Evolutionary conservation across 2,113 vertebrate species (phyloP).

Genomic region (Fulmarus glacialis): DNA sequence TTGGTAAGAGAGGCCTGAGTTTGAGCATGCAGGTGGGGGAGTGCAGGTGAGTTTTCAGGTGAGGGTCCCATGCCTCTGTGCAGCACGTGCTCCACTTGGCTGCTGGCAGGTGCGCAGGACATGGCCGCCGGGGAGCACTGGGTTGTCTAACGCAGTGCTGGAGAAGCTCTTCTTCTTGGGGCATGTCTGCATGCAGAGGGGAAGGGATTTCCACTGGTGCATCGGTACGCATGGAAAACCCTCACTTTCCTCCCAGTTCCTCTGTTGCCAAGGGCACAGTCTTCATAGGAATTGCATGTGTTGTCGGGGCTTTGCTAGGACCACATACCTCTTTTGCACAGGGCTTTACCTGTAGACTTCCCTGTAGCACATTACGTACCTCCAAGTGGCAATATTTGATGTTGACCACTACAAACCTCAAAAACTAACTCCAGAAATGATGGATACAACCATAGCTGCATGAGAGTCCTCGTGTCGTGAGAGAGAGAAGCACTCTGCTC

Average conservation of each 20-base stretch:
- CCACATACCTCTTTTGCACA: not conserved
- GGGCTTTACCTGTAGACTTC: not conserved
- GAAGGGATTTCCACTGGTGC: not conserved
- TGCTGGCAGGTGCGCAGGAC: no score
- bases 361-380: not conserved
- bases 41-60: not conserved
- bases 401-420: not conserved
- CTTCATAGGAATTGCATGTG: not conserved
- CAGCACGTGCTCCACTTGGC: not conserved
- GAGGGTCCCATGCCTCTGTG: not conserved
- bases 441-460: not conserved
- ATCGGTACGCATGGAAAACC: fast-evolving
- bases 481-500: not conserved
- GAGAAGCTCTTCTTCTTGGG: not conserved
- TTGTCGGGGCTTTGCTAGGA: not conserved
- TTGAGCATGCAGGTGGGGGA: not conserved
- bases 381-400: not conserved
- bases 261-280: not conserved
- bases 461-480: not conserved
- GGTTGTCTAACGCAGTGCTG: no score
- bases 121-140: no score
- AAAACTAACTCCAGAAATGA: not conserved
- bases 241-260: not conserved
- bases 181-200: not conserved
- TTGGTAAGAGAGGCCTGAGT: not conserved